phyloP scores from a whole-genome alignment of 2,888 invertebrate species.

The Anoplius nigerrimus region DNA sequence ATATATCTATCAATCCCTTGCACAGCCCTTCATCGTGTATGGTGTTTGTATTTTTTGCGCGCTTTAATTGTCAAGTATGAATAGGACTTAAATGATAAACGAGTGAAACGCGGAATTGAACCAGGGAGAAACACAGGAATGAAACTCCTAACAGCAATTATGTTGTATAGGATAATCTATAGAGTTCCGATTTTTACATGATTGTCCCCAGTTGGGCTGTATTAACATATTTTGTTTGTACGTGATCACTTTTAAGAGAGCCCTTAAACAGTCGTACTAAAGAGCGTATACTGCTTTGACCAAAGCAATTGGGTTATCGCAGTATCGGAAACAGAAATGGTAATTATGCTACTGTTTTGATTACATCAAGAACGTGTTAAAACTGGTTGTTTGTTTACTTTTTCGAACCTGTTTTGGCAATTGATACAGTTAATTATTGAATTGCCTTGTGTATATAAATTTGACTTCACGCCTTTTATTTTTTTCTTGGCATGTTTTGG shows the following conservation, averaged over 20 bases:
- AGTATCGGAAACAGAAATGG: slow-evolving; percentile 28
- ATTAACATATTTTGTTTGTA: too few relatives aligned
- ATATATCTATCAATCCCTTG: too few relatives aligned
- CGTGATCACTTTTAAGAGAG: too few relatives aligned
- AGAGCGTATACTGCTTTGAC: too few relatives aligned
- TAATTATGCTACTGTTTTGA: slow-evolving; percentile 40
- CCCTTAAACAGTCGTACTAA: too few relatives aligned
- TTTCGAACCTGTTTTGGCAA: not conserved
- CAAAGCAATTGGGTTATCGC: not conserved
- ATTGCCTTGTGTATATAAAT: too few relatives aligned
- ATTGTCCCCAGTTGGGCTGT: not conserved
- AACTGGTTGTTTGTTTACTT: slow-evolving; percentile 26
- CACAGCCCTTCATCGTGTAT: too few relatives aligned
- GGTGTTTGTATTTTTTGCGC: too few relatives aligned
- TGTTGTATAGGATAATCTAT: not conserved
- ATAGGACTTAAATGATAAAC: not conserved
- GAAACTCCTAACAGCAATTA: not conserved
- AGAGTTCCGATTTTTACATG: not conserved
- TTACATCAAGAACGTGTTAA: slow-evolving; percentile 4
- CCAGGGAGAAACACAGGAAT: not conserved
- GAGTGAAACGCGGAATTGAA: too few relatives aligned
- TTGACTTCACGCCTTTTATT: too few relatives aligned
- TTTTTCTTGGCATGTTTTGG: too few relatives aligned
- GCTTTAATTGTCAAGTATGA: slow-evolving; percentile 21
- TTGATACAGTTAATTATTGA: too few relatives aligned